These are phyloP conservation scores for Pseudorhiza aurosa DNA, from an alignment of 30 jellyfish, hydroid and myxozoan species.

Conservation along the genomic window DNA sequence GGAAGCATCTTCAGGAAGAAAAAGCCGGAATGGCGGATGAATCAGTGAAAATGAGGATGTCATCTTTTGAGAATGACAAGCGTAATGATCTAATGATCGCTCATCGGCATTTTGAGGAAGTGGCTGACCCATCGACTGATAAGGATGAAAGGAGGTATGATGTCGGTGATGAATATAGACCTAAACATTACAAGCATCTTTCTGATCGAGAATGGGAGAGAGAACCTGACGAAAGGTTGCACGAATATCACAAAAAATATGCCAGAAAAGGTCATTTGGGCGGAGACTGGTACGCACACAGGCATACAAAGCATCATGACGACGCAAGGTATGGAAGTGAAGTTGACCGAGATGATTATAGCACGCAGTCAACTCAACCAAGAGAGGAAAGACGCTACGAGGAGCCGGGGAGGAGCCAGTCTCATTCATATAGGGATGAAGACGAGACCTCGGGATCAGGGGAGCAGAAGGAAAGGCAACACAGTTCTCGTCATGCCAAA, in stretches of 20 bases:
- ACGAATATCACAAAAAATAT: neutral
- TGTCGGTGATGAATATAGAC: neutral
- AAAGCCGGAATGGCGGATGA: slow-evolving; percentile 63
- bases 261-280: neutral
- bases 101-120: slow-evolving; percentile 64
- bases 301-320: neutral
- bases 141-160: neutral
- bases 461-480: neutral
- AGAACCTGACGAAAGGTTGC: neutral
- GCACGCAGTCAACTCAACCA: neutral
- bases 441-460: neutral
- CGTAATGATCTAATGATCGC: slow-evolving; percentile 61
- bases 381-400: neutral
- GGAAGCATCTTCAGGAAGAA: slow-evolving; percentile 32
- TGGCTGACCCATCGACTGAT: neutral
- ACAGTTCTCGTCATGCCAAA: neutral
- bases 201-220: neutral
- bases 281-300: neutral
- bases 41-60: slow-evolving; percentile 51
- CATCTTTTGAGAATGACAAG: slow-evolving; percentile 55
- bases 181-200: neutral
- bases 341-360: neutral
- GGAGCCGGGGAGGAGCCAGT: neutral
- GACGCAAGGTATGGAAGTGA: neutral
- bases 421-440: neutral